Evolutionary conservation across 92 coral and sea anemone species (phyloP), one percentile per base, ranked within the genome.

Genomic region (Muricea muricata): DNA sequence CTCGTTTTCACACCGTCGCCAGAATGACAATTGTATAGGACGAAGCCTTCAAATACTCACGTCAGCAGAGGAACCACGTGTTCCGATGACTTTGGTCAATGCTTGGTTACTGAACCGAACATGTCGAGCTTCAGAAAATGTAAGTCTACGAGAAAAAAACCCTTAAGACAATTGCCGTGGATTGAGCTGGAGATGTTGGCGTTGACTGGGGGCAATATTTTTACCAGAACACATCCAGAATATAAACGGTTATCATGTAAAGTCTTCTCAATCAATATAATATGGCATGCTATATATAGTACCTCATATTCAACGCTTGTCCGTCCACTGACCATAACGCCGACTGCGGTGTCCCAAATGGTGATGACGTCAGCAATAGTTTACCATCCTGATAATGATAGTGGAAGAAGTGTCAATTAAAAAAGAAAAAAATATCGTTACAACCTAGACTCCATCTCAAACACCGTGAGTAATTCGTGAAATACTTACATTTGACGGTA

Each of bases 311-410:
- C 61, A 91, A 95, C 29, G 83, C 29, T 35, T 60, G 68, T 14
- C 92, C 97, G 23, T 93, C 98, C 30, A 93, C 91, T 32, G 92
- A 68, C 98, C 98, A 95, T 17, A 95, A 88, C 1, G 94, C 97
- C 14, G 96, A 95, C 57, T 87, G 88, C 23, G 98, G 98, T 23
- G 92, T 80, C 32, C 95, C 94, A 65, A 83, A 93, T 6, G 98
- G 94, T 4, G 97, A 91, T 2, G 98, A 95, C 13, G 98, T 93
- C 57, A 95, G 78, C 76, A 93, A 73, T 9, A 90, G 85, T 33
- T 90, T 87, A 20, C 93, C 92, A 81, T 95, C 92, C 98, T 95
- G 56, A 20, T 14, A 78, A 79, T 60, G 0, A 26, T 25, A 23
- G 26, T 35, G 26, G 32, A 14, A 0, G 26, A 34, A 12, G 63